Evolutionary conservation across 2,888 invertebrate genomes (phyloP), one percentile per base, ranked within the genome.

Genomic region (Macrosiphum euphorbiae): DNA sequence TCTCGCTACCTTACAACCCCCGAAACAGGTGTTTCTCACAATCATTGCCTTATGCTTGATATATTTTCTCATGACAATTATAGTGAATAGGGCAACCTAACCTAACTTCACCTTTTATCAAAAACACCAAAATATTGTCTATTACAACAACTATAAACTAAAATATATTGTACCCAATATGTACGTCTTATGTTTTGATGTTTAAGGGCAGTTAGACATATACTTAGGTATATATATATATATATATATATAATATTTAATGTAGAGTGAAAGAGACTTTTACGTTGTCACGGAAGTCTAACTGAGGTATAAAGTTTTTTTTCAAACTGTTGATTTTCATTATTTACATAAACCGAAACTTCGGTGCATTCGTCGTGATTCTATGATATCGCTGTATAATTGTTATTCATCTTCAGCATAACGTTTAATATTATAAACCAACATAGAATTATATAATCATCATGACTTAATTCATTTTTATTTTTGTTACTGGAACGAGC

Each of bases 1-100:
- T 58, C 47, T 28, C n/a, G n/a, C 91, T 61, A 55, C 44, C 55
- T 55, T 44, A 61, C 87, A 24, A 16, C 67, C 90, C 90, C 47
- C 52, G 44, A 41, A 90, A 94, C 94, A 94, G 94, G 90, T 94
- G 94, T 90, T 94, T 94, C 94, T 94, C 94, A 94, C 94, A 90
- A 90, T 90, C 61, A 20, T 90, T 26, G 55, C n/a, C 88, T 88
- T 87, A 87, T 47, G 78, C 89, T 93, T 16, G 47, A 86, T 61
- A 35, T 41, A 67, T 90, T 90, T 94, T 94, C 94, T 94, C 94
- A 94, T 90, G 61, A 47, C 89, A 52, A 90, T 93, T 41, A 88
- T n/a, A 52, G 26, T 78, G 20, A 78, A 20, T 35, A 20, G 8
- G 20, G 35, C 24, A 78, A 35, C 78, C 78, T 35, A 78, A 78